Base-by-base conservation (phyloP, 2,113 vertebrate genomes). In the Elachura formosa region DNA sequence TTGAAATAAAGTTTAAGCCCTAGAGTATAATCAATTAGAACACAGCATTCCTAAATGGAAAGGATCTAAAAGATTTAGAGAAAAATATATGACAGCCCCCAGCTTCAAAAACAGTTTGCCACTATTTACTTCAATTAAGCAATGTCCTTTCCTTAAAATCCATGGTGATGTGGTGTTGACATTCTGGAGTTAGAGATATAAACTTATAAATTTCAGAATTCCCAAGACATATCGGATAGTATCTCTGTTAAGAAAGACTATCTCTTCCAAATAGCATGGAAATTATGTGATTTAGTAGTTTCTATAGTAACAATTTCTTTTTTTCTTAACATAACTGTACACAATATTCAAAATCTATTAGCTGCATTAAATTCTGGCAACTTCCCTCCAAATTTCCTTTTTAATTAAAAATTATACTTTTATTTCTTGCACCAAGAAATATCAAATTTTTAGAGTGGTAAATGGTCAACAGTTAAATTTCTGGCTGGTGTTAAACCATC, bases 271-370 rank as follows among this genome's bases (percentile, higher is more conserved):
- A 91, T 34, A 92, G 29, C 61, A 85, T 4, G 33, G 40, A 88
- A 92, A 94, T 34, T 71, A 89, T 85, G 45, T 83, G 62, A 96
- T 93, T 95, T 95, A 66, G 56, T 92, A 54, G 96, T 97, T 98
- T 86, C 94, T 95, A 97, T 96, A 82, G 96, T 92, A 95, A 97
- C 95, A 54, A 22, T 22, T 14, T 82, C 72, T 88, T 61, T 96
- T 33, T 75, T 92, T 95, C 75, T 90, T 92, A 96, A 83, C 14
- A 36, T 96, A 97, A 38, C 76, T 93, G 51, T 92, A 88, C n/a
- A 78, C 12, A 90, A 77, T 87, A 87, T 95, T 96, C 64, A 78
- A 82, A 97, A 97, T 48, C 95, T 97, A 96, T 78, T 96, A 96
- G 55, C 69, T 83, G 31, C 9, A 69, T 61, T 95, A 64, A 91